Base-by-base conservation (phyloP, 2,888 invertebrate species). In the Phyto melanocephala region DNA sequence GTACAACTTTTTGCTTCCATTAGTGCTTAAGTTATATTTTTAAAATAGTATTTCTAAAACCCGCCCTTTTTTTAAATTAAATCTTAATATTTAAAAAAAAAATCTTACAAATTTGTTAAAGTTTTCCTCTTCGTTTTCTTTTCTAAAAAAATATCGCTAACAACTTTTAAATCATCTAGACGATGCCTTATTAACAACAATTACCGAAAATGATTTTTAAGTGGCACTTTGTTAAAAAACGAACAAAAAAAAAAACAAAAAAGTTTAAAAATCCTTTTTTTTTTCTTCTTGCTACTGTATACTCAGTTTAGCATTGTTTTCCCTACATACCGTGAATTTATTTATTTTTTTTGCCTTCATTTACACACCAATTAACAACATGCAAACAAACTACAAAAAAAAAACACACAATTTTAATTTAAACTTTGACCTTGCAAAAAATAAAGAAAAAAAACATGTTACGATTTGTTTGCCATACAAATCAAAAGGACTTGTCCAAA, bases 401-500 rank as follows among this genome's bases (percentile, higher is more conserved):
- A 24, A 22, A 13, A 40, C 7, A 37, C n/a, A 45, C 33, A 72
- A 58, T 24, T 79, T 71, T 79, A 68, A 87, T 86, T 87, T 90
- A 88, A 90, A 88, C 90, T 90, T 88, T 90, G 88, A 86, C 87
- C 90, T 83, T 65, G 68, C 76, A 65, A 83, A 77, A 72, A 50
- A 22, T 5, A 11, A 67, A 50, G 56, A 58, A 72, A 50, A 60
- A 72, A 47, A 1, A 47, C 17, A 17, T 74, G 24, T 81, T 76
- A 33, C 13, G 20, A 54, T 54, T 74, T 83, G 81, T 85, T 84
- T 85, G 84, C 63, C 71, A 68, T 71, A 85, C 75, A 85, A 84
- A 85, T 84, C 84, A 84, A 79, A 83, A 83, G 78, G 56, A 86
- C 86, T 86, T 89, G 89, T 89, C 88, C 87, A 88, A 88, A 89